Conservation (phyloP, 2,113 vertebrate genomes). For the Puma concolor region DNA sequence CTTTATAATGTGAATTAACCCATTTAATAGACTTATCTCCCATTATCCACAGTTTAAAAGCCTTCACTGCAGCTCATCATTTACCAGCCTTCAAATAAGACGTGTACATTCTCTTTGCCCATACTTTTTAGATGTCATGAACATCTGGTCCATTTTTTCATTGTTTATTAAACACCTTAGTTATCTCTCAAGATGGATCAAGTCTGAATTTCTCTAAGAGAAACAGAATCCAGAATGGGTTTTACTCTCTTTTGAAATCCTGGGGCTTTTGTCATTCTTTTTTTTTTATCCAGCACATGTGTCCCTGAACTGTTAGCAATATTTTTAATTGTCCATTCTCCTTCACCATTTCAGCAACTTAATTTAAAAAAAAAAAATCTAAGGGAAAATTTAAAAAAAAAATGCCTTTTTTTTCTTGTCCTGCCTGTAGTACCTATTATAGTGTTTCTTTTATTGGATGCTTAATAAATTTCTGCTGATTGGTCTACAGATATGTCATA, state of each 20-base stretch:
- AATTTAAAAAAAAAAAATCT: too few relatives aligned
- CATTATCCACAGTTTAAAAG: not conserved
- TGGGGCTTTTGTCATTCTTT: not conserved
- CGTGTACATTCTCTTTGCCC: not conserved
- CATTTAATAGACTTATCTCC: not conserved
- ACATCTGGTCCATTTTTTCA: not conserved
- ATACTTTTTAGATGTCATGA: not conserved
- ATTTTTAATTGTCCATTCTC: not conserved
- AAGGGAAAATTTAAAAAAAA: not conserved
- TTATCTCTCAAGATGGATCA: not conserved
- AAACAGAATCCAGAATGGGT: not conserved
- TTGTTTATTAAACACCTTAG: not conserved
- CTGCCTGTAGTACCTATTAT: too few relatives aligned
- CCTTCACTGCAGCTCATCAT: not conserved
- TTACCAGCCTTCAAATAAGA: not conserved
- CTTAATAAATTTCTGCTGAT: not conserved
- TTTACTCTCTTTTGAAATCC: not conserved
- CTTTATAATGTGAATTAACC: not conserved
- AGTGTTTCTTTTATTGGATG: not conserved
- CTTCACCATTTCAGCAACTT: not conserved
- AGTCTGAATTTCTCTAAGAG: not conserved
- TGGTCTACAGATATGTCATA: not conserved
- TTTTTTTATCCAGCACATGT: not conserved
- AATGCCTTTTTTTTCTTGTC: too few relatives aligned
- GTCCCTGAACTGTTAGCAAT: not conserved